phyloP scores from a whole-genome alignment of 1,140 invertebrate species.

The Thrips palmi region DNA sequence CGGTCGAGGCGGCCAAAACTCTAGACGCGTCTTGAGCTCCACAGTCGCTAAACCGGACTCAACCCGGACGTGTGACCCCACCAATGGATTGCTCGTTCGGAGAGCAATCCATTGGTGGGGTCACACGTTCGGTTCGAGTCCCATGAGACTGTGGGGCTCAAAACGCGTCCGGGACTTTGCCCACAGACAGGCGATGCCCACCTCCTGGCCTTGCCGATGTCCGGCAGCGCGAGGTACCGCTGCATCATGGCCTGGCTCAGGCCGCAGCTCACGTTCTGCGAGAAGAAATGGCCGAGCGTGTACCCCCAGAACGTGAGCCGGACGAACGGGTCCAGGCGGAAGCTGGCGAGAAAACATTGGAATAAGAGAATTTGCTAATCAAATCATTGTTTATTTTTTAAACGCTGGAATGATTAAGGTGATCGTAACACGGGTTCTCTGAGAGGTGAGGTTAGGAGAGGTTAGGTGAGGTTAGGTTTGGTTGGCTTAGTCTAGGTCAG shows the following conservation, averaged over 20 bases:
- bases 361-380: no score
- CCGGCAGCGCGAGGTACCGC: constrained; percentile 54
- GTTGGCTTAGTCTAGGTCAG: background rate
- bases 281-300: constrained; percentile 60
- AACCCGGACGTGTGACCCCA: no score
- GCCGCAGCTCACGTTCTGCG: constrained; percentile 59
- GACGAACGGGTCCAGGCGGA: constrained; percentile 51
- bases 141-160: no score
- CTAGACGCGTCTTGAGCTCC: no score
- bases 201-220: constrained; percentile 45
- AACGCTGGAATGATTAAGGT: no score
- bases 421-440: background rate
- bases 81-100: no score
- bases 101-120: background rate
- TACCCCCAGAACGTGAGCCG: constrained; percentile 71
- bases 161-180: no score
- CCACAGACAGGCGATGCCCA: no score
- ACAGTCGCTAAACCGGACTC: no score
- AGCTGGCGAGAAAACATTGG: constrained; percentile 35
- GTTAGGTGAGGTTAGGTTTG: no score
- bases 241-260: constrained; percentile 77
- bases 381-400: no score
- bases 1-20: no score
- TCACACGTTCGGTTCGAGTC: background rate
- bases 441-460: background rate